Conservation (phyloP, 2,113 vertebrate genomes). For the Corvus moneduloides region DNA sequence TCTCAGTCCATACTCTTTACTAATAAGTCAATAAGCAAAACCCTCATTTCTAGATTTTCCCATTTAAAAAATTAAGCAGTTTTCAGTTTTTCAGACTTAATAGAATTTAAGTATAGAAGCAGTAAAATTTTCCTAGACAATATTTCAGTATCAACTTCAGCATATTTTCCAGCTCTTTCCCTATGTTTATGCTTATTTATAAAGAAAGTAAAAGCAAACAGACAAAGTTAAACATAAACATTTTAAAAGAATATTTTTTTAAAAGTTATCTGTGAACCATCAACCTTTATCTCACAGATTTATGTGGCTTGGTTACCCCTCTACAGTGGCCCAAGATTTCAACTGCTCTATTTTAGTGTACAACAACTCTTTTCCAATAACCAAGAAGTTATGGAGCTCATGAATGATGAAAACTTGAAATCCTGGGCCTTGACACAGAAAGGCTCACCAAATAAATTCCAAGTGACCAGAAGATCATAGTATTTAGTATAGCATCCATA, state of each 20-base stretch:
- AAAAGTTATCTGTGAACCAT: background rate
- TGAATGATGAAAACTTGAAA: background rate
- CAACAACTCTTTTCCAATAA: background rate
- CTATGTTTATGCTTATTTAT: background rate
- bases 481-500: background rate
- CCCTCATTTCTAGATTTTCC: background rate
- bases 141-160: background rate
- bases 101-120: background rate
- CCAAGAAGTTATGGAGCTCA: accelerated
- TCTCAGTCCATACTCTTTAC: background rate
- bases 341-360: background rate
- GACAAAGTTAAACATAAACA: background rate
- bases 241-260: accelerated
- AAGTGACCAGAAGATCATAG: background rate
- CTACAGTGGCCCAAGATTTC: background rate
- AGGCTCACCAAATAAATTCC: background rate
- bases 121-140: background rate
- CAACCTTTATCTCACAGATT: background rate
- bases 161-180: background rate
- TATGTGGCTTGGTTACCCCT: accelerated
- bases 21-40: background rate
- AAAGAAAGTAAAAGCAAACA: background rate
- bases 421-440: background rate
- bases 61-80: background rate
- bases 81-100: background rate